Conservation (phyloP, 1,140 invertebrate genomes). For the Eumaeus atala region DNA sequence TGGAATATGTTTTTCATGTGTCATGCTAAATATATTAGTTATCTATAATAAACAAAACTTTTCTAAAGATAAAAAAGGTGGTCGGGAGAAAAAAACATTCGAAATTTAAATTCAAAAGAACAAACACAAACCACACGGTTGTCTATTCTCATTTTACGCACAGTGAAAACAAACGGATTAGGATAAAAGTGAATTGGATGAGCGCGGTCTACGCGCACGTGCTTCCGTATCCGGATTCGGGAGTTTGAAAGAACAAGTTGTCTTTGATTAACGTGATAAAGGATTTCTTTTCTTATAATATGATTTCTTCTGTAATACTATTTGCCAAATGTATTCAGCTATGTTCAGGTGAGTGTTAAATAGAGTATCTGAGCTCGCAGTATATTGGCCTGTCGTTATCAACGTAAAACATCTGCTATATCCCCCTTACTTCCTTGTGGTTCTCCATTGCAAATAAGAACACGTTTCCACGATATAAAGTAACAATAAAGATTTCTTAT, state of each 20-base stretch:
- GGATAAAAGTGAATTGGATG: constrained; percentile 26
- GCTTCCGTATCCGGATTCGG: constrained; percentile 24
- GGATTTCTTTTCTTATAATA: constrained; percentile 3
- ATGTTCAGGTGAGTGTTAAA: too few relatives aligned
- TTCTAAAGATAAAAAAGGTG: neutral
- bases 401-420: neutral
- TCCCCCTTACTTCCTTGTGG: constrained; percentile 3
- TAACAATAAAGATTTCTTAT: constrained; percentile 5
- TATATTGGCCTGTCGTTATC: constrained; percentile 6
- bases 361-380: neutral
- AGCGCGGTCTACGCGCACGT: constrained; percentile 21
- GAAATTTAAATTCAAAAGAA: constrained; percentile 3
- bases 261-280: neutral
- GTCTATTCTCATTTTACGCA: constrained; percentile 7
- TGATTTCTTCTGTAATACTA: neutral
- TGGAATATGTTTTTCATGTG: too few relatives aligned
- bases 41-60: neutral
- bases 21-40: neutral
- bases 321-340: too few relatives aligned
- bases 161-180: constrained; percentile 12
- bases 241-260: neutral
- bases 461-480: constrained; percentile 6
- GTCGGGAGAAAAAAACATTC: constrained; percentile 2
- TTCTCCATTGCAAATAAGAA: neutral
- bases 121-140: constrained; percentile 2